Evolutionary conservation across 2,888 invertebrate genomes (phyloP), one percentile per base, ranked within the genome.

Genomic region (Chironomus tentans): DNA sequence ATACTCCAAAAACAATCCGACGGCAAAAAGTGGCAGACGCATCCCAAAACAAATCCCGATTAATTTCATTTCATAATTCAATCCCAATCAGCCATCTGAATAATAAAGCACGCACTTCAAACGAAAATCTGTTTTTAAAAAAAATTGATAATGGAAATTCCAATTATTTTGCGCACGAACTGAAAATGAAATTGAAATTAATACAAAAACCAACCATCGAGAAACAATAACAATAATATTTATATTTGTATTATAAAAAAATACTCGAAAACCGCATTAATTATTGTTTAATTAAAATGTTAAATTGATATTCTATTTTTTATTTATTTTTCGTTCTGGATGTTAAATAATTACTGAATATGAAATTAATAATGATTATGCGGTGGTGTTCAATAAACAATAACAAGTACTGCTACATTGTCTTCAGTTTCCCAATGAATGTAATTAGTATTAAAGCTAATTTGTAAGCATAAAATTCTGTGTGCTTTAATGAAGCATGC

Each of bases 251-350:
- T 21, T 15, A 18, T 56, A 56, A 56, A 56, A 50, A 56, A 56
- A 65, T 18, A 56, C 56, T 56, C 47, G 21, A 70, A 71, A 71
- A 56, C 71, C 61, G 13, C 50, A 71, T 71, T 71, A 71, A 71
- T 71, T 71, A 71, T 71, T 50, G 24, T 47, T 47, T 71, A 71
- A 71, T 71, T 71, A 71, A 71, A 71, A 71, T 71, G 61, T 71
- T 71, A 56, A 71, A 71, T 71, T 71, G 24, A 71, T 50, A 56
- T 56, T 50, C 50, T 46, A 48, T n/a, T 38, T 47, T 38, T 46
- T 21, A 21, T 22, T 13, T 38, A 38, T 22, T 13, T 10, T 10
- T 38, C 38, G 7, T 10, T 38, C 10, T 38, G 38, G 38, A 38
- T 38, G 38, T 38, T 38, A 38, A 38, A 38, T 38, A 38, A 38